Evolutionary conservation across 2,113 vertebrate species (phyloP).

Genomic region (Lontra canadensis): DNA sequence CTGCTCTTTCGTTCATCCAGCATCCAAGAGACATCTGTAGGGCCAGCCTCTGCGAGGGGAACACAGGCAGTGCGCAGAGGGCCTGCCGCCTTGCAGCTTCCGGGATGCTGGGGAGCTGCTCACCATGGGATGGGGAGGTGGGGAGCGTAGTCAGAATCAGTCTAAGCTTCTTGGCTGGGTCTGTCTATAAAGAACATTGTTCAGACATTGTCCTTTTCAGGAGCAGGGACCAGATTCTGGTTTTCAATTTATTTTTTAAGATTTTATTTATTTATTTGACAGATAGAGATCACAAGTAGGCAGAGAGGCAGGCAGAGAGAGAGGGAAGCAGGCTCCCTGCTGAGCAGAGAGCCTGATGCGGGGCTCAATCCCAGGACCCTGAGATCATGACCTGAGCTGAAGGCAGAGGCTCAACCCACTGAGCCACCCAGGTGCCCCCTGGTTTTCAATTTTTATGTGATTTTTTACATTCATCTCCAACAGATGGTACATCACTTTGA

Average conservation of each 20-base stretch:
- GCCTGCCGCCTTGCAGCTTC: not conserved
- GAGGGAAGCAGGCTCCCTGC: no score
- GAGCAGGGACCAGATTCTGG: not conserved
- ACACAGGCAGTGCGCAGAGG: not conserved
- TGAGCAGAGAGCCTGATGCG: no score
- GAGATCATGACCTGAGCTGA: no score
- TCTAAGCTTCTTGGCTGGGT: not conserved
- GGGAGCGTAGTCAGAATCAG: not conserved
- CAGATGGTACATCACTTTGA: not conserved
- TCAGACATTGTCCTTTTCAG: not conserved
- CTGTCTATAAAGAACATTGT: not conserved
- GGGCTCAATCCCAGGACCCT: no score
- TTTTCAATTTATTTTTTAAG: not conserved
- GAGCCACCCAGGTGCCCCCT: not conserved
- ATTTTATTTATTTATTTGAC: no score
- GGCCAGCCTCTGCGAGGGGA: not conserved
- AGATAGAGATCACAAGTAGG: no score
- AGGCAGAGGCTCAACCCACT: no score
- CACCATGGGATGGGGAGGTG: no score
- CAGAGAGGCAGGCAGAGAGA: no score
- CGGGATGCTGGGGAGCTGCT: not conserved
- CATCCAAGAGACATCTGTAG: not conserved
- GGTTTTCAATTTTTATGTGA: not conserved
- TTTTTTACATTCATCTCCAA: not conserved
- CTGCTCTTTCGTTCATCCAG: not conserved